phyloP scores from a whole-genome alignment of 2,888 invertebrate species.

The Strigamia maritima region DNA sequence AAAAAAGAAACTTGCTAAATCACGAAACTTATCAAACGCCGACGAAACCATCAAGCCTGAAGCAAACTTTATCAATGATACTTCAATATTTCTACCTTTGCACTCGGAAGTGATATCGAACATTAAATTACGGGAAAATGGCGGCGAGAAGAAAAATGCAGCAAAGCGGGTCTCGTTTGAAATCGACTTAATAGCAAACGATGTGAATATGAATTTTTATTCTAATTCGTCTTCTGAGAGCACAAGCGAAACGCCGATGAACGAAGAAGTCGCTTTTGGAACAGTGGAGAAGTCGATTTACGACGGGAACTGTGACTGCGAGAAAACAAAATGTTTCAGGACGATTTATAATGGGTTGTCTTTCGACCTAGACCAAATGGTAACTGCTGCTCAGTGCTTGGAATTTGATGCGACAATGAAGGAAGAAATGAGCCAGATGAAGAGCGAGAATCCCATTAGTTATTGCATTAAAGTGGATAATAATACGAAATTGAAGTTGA shows the following conservation, averaged over 20 bases:
- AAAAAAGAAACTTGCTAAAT: neutral
- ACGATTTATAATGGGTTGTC: neutral
- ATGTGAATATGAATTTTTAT: conserved; percentile 25
- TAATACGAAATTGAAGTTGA: conserved; percentile 50
- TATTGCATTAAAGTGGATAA: conserved; percentile 47
- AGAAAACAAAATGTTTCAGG: neutral
- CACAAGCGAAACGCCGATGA: neutral
- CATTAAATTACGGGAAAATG: conserved; percentile 35
- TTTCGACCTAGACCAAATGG: neutral
- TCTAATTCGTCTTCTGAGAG: neutral
- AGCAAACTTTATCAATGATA: neutral
- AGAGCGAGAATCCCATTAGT: conserved; percentile 1
- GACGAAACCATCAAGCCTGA: neutral
- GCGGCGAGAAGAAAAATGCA: conserved; percentile 24
- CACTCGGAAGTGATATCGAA: conserved; percentile 11
- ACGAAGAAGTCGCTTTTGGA: neutral
- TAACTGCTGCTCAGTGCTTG: neutral
- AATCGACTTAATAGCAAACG: conserved; percentile 38
- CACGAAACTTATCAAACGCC: neutral
- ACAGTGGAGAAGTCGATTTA: conserved; percentile 2
- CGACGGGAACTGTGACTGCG: neutral
- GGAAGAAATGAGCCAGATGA: conserved; percentile 5
- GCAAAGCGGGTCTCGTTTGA: conserved; percentile 42
- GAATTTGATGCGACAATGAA: neutral
- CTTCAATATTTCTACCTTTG: too few relatives aligned